These are phyloP conservation scores for Oscheius onirici DNA, from an alignment of 2,888 invertebrate genomes.

Conservation along the genomic window DNA sequence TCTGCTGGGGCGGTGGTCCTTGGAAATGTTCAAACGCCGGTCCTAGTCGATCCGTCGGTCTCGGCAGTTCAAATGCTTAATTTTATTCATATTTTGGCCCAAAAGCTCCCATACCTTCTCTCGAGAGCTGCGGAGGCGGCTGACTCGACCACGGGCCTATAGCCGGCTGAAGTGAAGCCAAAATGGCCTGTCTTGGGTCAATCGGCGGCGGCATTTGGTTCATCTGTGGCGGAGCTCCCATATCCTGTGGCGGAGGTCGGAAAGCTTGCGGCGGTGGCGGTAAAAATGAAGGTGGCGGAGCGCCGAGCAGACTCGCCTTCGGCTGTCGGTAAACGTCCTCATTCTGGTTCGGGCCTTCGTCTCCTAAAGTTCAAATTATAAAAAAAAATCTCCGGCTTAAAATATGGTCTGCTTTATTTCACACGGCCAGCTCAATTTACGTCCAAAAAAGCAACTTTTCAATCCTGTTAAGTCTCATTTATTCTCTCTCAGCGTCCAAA, in stretches of 20 bases:
- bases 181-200: not conserved
- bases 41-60: constrained; percentile 8
- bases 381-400: not conserved
- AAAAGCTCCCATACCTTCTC: constrained; percentile 3
- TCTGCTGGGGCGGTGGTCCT: not conserved
- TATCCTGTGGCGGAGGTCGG: not conserved
- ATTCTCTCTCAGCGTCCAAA: too few species aligned
- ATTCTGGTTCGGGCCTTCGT: constrained; percentile 16
- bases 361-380: constrained; percentile 1
- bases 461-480: too few species aligned
- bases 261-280: not conserved
- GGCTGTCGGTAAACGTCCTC: constrained; percentile 32
- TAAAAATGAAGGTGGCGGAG: constrained; percentile 36
- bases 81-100: not conserved
- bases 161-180: not conserved
- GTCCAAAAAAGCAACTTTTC: too few species aligned
- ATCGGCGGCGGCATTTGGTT: not conserved
- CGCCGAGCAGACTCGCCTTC: constrained; percentile 38
- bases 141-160: not conserved
- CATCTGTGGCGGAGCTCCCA: not conserved
- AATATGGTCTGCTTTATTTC: too few species aligned
- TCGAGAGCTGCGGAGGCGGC: constrained; percentile 6
- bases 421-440: too few species aligned
- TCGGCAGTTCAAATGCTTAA: constrained; percentile 17
- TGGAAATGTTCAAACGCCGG: constrained; percentile 16